These are phyloP conservation scores for Aphis craccivora DNA, from an alignment of 1,140 invertebrate genomes.

Conservation along the genomic window DNA sequence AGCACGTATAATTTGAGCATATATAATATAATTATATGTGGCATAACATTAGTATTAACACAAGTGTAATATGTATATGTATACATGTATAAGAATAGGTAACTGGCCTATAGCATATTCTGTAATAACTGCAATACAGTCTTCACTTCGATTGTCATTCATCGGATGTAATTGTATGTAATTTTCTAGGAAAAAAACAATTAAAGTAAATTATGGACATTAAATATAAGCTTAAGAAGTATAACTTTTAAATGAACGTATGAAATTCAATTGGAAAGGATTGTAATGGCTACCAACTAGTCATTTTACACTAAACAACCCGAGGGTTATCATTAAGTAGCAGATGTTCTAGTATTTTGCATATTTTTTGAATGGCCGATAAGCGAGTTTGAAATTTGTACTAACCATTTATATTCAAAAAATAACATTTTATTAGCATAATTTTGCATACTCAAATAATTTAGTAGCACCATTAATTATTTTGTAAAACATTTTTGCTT, in stretches of 20 bases:
- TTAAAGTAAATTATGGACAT: not conserved
- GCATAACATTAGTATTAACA: not conserved
- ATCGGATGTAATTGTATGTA: not conserved
- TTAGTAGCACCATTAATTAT: conserved; percentile 26
- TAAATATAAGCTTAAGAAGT: conserved; percentile 4
- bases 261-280: conserved; percentile 26
- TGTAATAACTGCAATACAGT: not conserved
- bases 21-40: not conserved
- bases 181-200: not conserved
- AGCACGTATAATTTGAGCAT: not conserved
- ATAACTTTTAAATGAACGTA: not conserved
- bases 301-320: conserved; percentile 4
- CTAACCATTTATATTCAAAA: conserved; percentile 20
- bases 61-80: not conserved
- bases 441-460: conserved; percentile 30
- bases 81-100: no score
- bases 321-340: conserved; percentile 31
- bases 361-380: conserved; percentile 34
- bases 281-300: not conserved
- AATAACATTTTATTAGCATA: conserved; percentile 47
- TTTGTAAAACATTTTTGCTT: not conserved
- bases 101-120: not conserved
- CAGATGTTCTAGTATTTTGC: conserved; percentile 38
- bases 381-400: conserved; percentile 26
- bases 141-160: not conserved